Conservation (phyloP, 2,797 vertebrate genomes). For the Argentina silus region DNA sequence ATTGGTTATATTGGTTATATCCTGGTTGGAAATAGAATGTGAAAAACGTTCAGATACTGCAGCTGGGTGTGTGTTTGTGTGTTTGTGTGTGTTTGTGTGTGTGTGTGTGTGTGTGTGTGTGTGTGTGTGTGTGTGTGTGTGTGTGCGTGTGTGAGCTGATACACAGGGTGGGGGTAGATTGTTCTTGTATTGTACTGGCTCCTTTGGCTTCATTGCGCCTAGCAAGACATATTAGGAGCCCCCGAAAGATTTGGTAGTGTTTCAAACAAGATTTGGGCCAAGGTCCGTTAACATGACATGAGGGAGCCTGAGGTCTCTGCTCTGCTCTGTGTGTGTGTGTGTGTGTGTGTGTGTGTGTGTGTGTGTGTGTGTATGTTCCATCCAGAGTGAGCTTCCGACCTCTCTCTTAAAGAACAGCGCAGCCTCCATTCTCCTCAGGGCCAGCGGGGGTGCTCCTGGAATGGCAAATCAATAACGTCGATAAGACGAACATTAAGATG, state of each 20-base stretch:
- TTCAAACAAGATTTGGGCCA: too few relatives aligned
- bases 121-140: not conserved
- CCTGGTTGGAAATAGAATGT: too few relatives aligned
- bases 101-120: not conserved
- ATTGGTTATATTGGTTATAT: too few relatives aligned
- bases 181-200: too few relatives aligned
- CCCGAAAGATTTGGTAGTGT: too few relatives aligned
- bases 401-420: slow-evolving; percentile 24
- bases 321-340: not conserved
- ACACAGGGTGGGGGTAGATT: too few relatives aligned
- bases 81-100: not conserved
- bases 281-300: slow-evolving; percentile 8
- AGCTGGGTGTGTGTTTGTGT: not conserved
- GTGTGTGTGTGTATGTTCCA: not conserved
- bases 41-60: not conserved
- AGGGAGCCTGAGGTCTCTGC: not conserved
- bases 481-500: slow-evolving; percentile 70
- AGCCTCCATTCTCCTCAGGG: slow-evolving; percentile 45
- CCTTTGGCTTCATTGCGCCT: too few relatives aligned
- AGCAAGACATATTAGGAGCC: too few relatives aligned
- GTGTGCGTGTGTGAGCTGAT: not conserved
- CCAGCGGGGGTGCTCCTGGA: slow-evolving; percentile 53
- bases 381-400: slow-evolving; percentile 44
- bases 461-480: slow-evolving; percentile 78
- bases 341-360: not conserved